Conservation (phyloP, 2,113 vertebrate species). For the Toxotes jaculatrix region DNA sequence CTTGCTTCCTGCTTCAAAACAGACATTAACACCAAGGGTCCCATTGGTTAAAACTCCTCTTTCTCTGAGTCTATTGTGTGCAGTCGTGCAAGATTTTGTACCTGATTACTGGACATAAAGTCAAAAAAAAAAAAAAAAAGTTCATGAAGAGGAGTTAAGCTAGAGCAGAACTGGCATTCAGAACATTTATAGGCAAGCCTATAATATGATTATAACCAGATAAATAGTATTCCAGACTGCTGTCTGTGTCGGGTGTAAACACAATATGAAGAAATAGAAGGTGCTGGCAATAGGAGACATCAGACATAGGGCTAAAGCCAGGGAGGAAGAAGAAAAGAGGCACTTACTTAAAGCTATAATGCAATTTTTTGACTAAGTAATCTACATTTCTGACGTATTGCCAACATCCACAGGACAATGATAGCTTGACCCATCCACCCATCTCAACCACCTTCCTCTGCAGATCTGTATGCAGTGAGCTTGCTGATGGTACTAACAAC, state of each 20-base stretch:
- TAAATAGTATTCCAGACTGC: constrained; percentile 18
- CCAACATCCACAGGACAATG: neutral
- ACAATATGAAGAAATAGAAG: neutral
- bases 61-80: constrained; percentile 70
- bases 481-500: neutral
- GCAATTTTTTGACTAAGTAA: neutral
- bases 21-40: constrained; percentile 73
- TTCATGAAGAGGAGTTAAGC: constrained; percentile 49
- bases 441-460: neutral
- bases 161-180: constrained; percentile 15
- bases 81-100: constrained; percentile 61
- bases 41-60: constrained; percentile 73
- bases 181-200: constrained; percentile 17
- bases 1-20: constrained; percentile 70
- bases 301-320: neutral
- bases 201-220: constrained; percentile 30
- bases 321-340: neutral
- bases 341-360: neutral
- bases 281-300: neutral
- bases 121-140: constrained; percentile 56
- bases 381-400: neutral
- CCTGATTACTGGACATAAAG: constrained; percentile 76
- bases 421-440: neutral
- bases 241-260: constrained; percentile 22
- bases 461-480: neutral